Evolutionary conservation across 2,797 vertebrate genomes (phyloP).

Genomic region (Varecia variegata): DNA sequence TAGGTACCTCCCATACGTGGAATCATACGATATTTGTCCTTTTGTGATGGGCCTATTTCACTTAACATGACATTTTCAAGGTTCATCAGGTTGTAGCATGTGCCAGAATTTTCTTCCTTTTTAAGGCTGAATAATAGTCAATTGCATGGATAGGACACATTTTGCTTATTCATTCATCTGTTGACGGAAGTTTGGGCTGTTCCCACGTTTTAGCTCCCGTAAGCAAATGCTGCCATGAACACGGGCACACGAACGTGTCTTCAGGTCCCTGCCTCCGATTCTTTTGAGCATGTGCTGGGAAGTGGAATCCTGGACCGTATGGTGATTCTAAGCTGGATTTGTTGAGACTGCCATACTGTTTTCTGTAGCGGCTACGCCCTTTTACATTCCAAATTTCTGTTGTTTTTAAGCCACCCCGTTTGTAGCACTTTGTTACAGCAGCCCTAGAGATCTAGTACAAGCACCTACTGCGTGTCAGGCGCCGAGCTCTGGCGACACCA

Average conservation of each 20-base stretch:
- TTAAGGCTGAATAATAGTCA: neutral
- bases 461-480: too few relatives aligned
- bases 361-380: too few relatives aligned
- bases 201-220: neutral
- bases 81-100: neutral
- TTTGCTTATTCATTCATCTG: neutral
- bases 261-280: neutral
- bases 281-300: neutral
- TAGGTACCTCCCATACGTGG: neutral
- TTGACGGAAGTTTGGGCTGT: neutral
- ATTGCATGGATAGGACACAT: too few relatives aligned
- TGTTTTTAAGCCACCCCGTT: neutral
- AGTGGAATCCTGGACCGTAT: neutral
- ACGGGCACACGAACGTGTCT: neutral
- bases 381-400: neutral
- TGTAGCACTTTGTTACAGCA: neutral
- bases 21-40: neutral
- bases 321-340: neutral
- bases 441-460: neutral
- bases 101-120: neutral
- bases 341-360: neutral
- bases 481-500: neutral
- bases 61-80: neutral
- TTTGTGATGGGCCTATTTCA: neutral
- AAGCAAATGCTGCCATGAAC: neutral